Evolutionary conservation across 2,113 vertebrate genomes (phyloP).

Genomic region (Psammodynastes pulverulentus): DNA sequence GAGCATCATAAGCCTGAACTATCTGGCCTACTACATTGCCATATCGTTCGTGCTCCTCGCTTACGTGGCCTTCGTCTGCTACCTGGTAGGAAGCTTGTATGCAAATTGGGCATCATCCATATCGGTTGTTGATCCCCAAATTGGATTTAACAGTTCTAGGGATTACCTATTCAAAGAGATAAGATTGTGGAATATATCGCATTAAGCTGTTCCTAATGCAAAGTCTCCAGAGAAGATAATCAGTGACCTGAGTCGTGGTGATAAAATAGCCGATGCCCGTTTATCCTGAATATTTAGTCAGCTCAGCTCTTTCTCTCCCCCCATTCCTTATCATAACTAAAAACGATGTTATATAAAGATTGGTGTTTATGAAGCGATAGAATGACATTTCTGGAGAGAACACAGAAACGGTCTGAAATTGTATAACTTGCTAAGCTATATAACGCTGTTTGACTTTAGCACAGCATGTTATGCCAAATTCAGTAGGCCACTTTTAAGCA

Average conservation of each 20-base stretch:
- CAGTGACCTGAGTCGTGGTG: not conserved
- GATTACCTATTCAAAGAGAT: not conserved
- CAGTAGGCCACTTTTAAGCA: not conserved
- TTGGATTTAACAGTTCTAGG: not conserved
- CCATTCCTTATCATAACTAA: not conserved
- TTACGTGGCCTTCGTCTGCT: constrained; percentile 63
- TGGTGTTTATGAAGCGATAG: not conserved
- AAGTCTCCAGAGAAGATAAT: not conserved
- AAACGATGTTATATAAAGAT: not conserved
- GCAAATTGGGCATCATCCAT: not conserved
- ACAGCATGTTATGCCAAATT: not conserved
- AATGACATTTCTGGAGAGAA: not conserved
- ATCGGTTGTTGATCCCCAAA: not conserved
- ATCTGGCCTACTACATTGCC: constrained; percentile 57
- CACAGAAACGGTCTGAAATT: not conserved
- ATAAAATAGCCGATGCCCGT: not conserved
- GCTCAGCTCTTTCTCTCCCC: not conserved
- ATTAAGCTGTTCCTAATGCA: not conserved
- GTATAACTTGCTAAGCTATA: not conserved
- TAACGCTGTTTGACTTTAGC: not conserved
- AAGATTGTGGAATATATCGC: not conserved
- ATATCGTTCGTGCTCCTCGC: constrained; percentile 44
- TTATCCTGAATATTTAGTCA: not conserved
- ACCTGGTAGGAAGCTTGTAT: constrained; percentile 57
- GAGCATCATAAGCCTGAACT: constrained; percentile 58